phyloP scores from a whole-genome alignment of 2,888 invertebrate genomes.

The Malthinus flaveolus region DNA sequence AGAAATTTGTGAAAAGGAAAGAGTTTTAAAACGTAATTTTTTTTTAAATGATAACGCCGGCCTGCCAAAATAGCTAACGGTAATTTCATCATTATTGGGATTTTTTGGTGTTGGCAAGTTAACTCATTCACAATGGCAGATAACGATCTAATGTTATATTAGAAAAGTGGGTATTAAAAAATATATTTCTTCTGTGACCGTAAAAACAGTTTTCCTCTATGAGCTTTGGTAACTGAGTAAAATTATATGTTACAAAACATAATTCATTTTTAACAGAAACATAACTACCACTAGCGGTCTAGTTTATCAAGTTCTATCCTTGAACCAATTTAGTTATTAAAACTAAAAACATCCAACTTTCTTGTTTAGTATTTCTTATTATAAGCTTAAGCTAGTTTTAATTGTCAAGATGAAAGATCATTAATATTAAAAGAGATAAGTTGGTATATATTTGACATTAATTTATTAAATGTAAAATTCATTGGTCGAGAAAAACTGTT shows the following conservation, averaged over 20 bases:
- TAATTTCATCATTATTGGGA: no score
- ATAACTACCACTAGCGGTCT: constrained; percentile 7
- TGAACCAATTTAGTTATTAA: constrained; percentile 18
- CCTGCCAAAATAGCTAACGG: no score
- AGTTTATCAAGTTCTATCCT: constrained; percentile 13
- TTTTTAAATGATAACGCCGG: no score
- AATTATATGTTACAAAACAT: background rate
- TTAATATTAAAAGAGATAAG: constrained; percentile 15
- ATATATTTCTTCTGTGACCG: no score
- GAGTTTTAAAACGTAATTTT: no score
- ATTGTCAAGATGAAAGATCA: constrained; percentile 15
- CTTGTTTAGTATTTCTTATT: constrained; percentile 18
- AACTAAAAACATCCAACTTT: constrained; percentile 9
- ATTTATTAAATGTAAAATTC: constrained; percentile 14
- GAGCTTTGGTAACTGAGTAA: background rate
- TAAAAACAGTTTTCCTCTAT: no score
- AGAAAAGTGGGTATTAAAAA: no score
- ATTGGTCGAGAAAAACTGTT: constrained; percentile 8
- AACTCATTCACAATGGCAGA: no score
- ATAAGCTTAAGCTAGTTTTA: constrained; percentile 14
- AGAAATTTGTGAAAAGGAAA: no score
- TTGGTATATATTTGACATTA: constrained; percentile 14
- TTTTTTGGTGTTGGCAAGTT: no score
- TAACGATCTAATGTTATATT: no score
- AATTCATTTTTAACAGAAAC: background rate